Evolutionary conservation across 1,140 invertebrate species (phyloP).

Genomic region (Phocides pigmalion): DNA sequence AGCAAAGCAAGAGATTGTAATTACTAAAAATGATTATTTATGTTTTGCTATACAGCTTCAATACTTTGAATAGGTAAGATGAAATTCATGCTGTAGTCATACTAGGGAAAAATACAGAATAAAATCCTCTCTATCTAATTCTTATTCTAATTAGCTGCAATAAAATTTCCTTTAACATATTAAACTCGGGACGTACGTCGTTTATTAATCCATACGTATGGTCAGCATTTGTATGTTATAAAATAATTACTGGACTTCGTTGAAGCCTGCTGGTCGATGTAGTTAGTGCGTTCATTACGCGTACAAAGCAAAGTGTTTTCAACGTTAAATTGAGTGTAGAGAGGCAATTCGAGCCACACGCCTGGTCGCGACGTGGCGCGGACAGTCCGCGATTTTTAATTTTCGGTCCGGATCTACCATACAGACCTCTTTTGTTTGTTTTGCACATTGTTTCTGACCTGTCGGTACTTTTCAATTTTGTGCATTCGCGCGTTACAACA

Average conservation of each 20-base stretch:
- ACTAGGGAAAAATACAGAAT: too few species aligned
- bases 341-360: conserved; percentile 68
- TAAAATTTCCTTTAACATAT: background rate
- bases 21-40: too few species aligned
- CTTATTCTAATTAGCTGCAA: too few species aligned
- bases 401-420: conserved; percentile 46
- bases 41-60: too few species aligned
- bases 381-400: conserved; percentile 58
- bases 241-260: conserved; percentile 37
- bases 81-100: too few species aligned
- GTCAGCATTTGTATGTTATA: background rate
- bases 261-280: conserved; percentile 50
- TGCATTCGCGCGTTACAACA: conserved; percentile 26
- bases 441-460: conserved; percentile 43
- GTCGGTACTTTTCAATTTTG: conserved; percentile 47
- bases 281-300: conserved; percentile 66
- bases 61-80: too few species aligned
- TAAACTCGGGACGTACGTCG: background rate
- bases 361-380: conserved; percentile 56
- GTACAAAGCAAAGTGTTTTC: conserved; percentile 78
- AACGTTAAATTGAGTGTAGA: conserved; percentile 79
- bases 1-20: too few species aligned
- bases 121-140: too few species aligned
- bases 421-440: conserved; percentile 40
- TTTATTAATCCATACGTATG: background rate